Evolutionary conservation across 2,888 invertebrate genomes (phyloP).

Genomic region (Philopedon plagiatum): DNA sequence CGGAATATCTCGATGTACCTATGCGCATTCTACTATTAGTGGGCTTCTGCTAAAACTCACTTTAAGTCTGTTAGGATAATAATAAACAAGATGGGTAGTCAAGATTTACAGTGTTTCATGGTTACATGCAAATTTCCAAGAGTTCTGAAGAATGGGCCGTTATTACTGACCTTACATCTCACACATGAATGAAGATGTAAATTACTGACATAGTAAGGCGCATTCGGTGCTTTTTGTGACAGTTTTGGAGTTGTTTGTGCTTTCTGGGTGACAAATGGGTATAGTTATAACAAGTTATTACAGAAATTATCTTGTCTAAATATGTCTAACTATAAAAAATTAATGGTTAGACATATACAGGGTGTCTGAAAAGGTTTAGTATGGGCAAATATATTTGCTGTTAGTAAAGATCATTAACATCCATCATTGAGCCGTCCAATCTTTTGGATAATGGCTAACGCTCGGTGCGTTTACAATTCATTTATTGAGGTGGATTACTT

Average conservation of each 20-base stretch:
- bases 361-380: too few relatives aligned
- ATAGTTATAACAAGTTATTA: background rate
- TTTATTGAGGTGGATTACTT: too few relatives aligned
- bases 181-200: conserved; percentile 18
- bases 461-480: too few relatives aligned
- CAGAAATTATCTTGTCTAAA: too few relatives aligned
- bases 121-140: conserved; percentile 21
- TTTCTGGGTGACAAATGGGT: background rate
- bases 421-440: too few relatives aligned
- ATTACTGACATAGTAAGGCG: conserved; percentile 5
- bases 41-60: conserved; percentile 1
- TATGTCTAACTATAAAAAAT: too few relatives aligned
- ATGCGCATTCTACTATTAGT: background rate
- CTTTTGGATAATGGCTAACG: too few relatives aligned
- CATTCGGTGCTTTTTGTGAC: background rate
- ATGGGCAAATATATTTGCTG: too few relatives aligned
- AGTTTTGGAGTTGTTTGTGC: background rate
- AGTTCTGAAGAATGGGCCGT: conserved; percentile 16
- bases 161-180: conserved; percentile 14
- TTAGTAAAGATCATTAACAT: too few relatives aligned
- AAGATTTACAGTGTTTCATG: conserved; percentile 14
- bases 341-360: too few relatives aligned
- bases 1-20: too few relatives aligned
- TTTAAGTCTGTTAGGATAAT: background rate
- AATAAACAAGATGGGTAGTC: conserved; percentile 21